Conservation (phyloP, 2,888 invertebrate species). For the Andrena praecox region DNA sequence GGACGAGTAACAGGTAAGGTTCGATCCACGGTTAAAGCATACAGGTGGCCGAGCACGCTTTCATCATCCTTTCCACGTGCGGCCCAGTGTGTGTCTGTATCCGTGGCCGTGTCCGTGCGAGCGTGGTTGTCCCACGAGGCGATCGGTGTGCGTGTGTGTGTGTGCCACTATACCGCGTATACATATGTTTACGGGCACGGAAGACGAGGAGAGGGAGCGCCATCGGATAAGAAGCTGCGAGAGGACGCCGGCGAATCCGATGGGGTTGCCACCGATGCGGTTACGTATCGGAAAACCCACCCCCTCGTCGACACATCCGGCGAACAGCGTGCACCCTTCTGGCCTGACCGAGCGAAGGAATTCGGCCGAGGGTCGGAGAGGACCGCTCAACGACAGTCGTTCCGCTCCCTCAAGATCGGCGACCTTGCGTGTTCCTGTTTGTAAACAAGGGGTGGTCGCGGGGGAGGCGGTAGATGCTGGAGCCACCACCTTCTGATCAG, state of each 20-base stretch:
- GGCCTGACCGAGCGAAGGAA: constrained; percentile 46
- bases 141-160: constrained; percentile 34
- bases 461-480: constrained; percentile 4
- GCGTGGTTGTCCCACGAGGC: constrained; percentile 38
- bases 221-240: constrained; percentile 61
- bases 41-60: constrained; percentile 83
- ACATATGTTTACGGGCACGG: constrained; percentile 78
- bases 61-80: constrained; percentile 67
- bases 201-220: constrained; percentile 54
- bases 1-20: constrained; percentile 84
- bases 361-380: constrained; percentile 55
- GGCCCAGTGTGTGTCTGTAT: constrained; percentile 46
- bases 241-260: constrained; percentile 46
- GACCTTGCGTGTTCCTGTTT: constrained; percentile 63
- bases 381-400: constrained; percentile 38
- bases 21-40: constrained; percentile 83
- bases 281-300: constrained; percentile 70
- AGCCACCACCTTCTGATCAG: constrained; percentile 38
- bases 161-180: constrained; percentile 20
- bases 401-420: constrained; percentile 60
- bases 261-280: constrained; percentile 51
- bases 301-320: constrained; percentile 53
- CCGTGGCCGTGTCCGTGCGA: constrained; percentile 27
- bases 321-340: constrained; percentile 51
- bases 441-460: constrained; percentile 58